A percentile compares a stretch with the other conserved stretches of the same genome.
These are phyloP conservation scores for Mycalesis mineus DNA, from an alignment of 2,888 invertebrate genomes.

Conservation along the genomic window DNA sequence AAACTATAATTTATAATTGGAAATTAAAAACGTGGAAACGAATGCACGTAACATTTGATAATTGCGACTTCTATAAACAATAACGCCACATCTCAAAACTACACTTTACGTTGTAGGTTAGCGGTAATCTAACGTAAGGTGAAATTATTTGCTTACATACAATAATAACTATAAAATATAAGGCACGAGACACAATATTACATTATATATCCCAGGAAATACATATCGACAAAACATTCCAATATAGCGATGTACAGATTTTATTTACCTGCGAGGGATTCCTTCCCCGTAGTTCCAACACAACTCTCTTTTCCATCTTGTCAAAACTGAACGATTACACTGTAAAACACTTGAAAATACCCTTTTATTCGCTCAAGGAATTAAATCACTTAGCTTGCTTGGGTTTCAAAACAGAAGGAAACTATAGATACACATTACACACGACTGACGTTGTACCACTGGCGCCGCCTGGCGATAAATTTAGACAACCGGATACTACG, in stretches of 20 bases:
- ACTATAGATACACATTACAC: conserved; percentile 69
- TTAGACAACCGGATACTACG: conserved; percentile 53
- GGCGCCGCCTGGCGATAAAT: conserved; percentile 65
- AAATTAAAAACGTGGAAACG: conserved; percentile 58
- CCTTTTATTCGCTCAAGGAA: conserved; percentile 62
- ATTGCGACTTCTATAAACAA: conserved; percentile 70
- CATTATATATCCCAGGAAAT: conserved; percentile 55
- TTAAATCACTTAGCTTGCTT: conserved; percentile 76
- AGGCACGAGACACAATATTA: conserved; percentile 22
- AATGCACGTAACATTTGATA: conserved; percentile 74
- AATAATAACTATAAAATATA: conserved; percentile 13
- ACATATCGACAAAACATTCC: conserved; percentile 78
- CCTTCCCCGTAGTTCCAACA: conserved; percentile 94
- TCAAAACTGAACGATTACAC: conserved; percentile 47
- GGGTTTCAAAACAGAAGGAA: conserved; percentile 80
- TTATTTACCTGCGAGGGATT: conserved; percentile 91
- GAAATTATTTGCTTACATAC: conserved; percentile 6
- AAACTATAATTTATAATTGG: conserved; percentile 26
- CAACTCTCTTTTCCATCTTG: conserved; percentile 96
- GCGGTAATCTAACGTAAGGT: conserved; percentile 9
- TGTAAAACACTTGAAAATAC: conserved; percentile 51
- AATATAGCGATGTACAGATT: conserved; percentile 58
- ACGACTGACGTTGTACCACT: conserved; percentile 72
- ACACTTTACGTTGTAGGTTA: conserved; percentile 31
- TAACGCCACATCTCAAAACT: conserved; percentile 65